Conservation (phyloP, 2,113 vertebrate genomes). For the Oreocharis arfaki region DNA sequence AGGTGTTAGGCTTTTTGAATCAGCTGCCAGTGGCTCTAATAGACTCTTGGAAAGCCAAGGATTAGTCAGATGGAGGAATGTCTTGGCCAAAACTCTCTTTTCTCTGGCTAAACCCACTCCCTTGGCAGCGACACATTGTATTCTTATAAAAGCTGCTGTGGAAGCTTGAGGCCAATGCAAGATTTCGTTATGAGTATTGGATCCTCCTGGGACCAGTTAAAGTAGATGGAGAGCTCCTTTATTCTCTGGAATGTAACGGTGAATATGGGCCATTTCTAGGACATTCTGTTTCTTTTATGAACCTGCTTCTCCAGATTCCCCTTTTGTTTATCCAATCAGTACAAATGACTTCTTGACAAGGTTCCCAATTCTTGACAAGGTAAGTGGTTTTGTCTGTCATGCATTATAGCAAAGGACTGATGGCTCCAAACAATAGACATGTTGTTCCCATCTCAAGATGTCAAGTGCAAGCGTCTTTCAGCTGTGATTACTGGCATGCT, state of each 20-base stretch:
- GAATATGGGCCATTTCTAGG: neutral
- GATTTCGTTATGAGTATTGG: neutral
- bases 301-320: neutral
- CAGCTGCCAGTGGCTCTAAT: slow-evolving; percentile 23
- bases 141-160: slow-evolving; percentile 49
- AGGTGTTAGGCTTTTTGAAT: slow-evolving; percentile 50
- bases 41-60: slow-evolving; percentile 46
- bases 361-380: slow-evolving; percentile 23
- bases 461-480: slow-evolving; percentile 1
- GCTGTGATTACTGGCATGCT: slow-evolving; percentile 24
- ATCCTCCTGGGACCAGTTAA: slow-evolving; percentile 18
- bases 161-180: slow-evolving; percentile 37
- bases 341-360: neutral
- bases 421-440: slow-evolving; percentile 19
- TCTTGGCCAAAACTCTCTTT: slow-evolving; percentile 41
- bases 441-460: slow-evolving; percentile 16
- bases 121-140: neutral
- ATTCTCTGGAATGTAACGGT: neutral
- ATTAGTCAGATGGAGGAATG: slow-evolving; percentile 57
- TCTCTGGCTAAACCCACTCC: slow-evolving; percentile 33
- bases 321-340: slow-evolving; percentile 20
- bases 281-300: slow-evolving; percentile 12
- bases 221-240: slow-evolving; percentile 38
- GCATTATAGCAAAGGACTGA: neutral
- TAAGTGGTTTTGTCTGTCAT: slow-evolving; percentile 36